Percentiles rank a stretch among this genome's conserved stretches.
Conservation (phyloP, 1,140 invertebrate genomes). For the Himalopsyche phryganea region DNA sequence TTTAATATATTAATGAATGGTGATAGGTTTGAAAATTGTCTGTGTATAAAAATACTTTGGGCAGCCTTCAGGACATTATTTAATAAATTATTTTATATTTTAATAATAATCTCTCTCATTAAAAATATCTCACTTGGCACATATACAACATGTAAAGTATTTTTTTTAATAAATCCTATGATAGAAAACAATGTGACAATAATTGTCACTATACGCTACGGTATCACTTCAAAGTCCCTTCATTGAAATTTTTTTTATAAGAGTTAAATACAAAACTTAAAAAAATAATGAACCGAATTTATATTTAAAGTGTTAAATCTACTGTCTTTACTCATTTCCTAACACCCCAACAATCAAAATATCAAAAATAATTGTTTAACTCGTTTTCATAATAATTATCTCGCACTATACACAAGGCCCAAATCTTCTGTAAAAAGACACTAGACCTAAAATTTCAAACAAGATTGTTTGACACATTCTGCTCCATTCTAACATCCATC, state of each 20-base stretch:
- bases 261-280: conserved; percentile 29
- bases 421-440: not conserved
- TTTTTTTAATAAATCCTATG: conserved; percentile 33
- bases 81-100: conserved; percentile 25
- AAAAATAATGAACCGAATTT: conserved; percentile 23
- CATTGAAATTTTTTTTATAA: conserved; percentile 25
- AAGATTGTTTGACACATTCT: not conserved
- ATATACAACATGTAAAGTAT: conserved; percentile 31
- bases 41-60: conserved; percentile 30
- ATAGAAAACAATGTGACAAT: conserved; percentile 34
- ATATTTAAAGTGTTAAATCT: conserved; percentile 22
- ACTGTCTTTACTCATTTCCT: conserved; percentile 14
- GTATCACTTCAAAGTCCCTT: conserved; percentile 28
- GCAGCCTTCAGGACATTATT: conserved; percentile 26
- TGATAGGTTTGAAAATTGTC: conserved; percentile 16
- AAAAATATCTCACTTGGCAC: conserved; percentile 35
- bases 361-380: conserved; percentile 28
- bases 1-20: conserved; percentile 5
- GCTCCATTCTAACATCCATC: not conserved
- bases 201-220: conserved; percentile 31
- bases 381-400: conserved; percentile 4
- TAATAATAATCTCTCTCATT: conserved; percentile 33
- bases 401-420: conserved; percentile 9
- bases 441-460: not conserved
- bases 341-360: conserved; percentile 26